Evolutionary conservation across 2,797 vertebrate genomes (phyloP).

Genomic region (Tamandua tetradactyla): DNA sequence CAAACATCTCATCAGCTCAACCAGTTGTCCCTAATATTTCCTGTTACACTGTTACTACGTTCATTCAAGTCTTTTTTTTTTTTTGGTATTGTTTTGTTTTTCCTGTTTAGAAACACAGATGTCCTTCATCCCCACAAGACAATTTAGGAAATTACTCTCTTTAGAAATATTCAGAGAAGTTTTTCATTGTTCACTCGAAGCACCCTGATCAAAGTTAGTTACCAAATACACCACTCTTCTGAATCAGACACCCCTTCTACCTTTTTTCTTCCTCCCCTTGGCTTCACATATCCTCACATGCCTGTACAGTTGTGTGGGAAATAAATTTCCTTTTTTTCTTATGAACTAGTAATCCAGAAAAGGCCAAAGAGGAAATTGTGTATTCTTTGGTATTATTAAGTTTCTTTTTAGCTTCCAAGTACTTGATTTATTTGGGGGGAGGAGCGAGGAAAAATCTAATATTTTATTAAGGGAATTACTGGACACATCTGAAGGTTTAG

Average conservation of each 20-base stretch:
- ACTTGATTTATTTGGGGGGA: background rate
- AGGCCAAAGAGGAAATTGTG: conserved; percentile 55
- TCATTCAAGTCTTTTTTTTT: background rate
- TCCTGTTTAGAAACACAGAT: background rate
- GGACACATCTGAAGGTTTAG: background rate
- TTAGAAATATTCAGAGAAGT: background rate
- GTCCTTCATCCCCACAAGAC: background rate
- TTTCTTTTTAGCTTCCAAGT: conserved; percentile 53
- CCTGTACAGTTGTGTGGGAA: conserved; percentile 29
- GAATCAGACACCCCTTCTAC: background rate
- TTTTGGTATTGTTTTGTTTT: background rate
- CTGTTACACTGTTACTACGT: background rate
- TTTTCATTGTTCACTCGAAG: background rate
- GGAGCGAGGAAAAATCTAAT: background rate
- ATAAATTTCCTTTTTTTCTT: background rate
- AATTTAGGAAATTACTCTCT: conserved; percentile 30
- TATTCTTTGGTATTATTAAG: conserved; percentile 51
- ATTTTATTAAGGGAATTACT: background rate
- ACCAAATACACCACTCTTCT: background rate
- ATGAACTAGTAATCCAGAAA: background rate
- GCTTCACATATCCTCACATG: background rate
- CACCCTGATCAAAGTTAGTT: background rate
- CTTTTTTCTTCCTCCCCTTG: background rate
- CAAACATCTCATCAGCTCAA: background rate
- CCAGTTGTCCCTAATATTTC: background rate